Evolutionary conservation across 2,113 vertebrate genomes (phyloP), one percentile per base, ranked within the genome.

Genomic region (Esox niger): DNA sequence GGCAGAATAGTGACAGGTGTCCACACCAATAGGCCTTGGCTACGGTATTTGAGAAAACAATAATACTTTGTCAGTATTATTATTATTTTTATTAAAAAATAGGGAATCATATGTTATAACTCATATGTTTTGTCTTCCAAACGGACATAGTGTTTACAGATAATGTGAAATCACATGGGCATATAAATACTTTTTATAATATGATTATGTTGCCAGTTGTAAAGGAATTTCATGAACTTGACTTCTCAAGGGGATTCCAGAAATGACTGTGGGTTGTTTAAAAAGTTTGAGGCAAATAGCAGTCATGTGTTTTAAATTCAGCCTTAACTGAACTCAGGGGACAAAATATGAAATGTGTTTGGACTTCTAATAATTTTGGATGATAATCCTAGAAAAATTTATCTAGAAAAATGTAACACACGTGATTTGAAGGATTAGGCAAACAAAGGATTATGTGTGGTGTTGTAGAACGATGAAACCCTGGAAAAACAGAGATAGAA

Each of bases 271-370:
- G 85, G 87, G 86, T 86, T 79, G 76, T 86, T 87, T 85, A 75
- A 81, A 85, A 88, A 84, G 78, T 80, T 84, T 87, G 78, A 60
- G 79, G 71, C 68, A 68, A 66, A 74, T 72, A 69, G 2, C 63
- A 66, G 21, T 88, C 89, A 90, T 90, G 78, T 91, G 90, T 87
- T 90, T 91, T 82, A 88, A 79, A 88, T 89, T 90, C 89, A 73
- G 81, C 71, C 64, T 57, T 78, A 83, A 87, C 86, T 88, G 76
- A 73, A 68, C 77, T 76, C 82, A 75, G 85, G 85, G 75, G 81
- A 89, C 88, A 87, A 88, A 91, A 87, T 81, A 88, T 88, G 85
- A 85, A 73, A 70, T 84, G 80, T 80, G 32, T 74, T 82, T 82
- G 87, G 90, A 88, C 83, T 88, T 86, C 82, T 76, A 86, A 87